A percentile compares a stretch with the other conserved stretches of the same genome.
Conservation (phyloP, 2,113 vertebrate species). For the Platanista minor region DNA sequence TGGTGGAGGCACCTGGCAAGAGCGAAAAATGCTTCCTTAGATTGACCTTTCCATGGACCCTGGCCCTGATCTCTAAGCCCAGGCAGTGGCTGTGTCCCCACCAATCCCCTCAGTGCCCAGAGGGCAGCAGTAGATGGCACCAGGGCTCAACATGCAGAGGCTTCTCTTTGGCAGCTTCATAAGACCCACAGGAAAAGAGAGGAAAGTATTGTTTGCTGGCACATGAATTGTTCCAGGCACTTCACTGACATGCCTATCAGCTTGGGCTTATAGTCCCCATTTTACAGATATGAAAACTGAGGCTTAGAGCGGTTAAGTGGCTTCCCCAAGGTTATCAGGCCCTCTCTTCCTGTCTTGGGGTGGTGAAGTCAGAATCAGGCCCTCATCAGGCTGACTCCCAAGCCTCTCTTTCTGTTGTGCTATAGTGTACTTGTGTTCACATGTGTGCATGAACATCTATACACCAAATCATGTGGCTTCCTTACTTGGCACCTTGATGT, state of each 20-base stretch:
- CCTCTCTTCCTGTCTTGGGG: background rate
- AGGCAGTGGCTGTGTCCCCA: background rate
- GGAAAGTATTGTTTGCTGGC: background rate
- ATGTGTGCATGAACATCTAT: background rate
- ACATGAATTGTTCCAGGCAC: background rate
- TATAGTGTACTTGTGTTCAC: background rate
- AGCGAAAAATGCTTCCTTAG: background rate
- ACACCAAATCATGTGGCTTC: background rate
- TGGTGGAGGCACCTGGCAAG: background rate
- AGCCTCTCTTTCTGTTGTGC: background rate
- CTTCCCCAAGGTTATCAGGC: background rate
- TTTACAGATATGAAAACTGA: constrained; percentile 10
- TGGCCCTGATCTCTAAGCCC: background rate
- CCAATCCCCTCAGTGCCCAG: background rate
- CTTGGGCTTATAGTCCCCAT: background rate
- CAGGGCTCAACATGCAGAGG: background rate
- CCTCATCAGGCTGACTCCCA: background rate
- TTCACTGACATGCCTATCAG: background rate
- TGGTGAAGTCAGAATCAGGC: background rate
- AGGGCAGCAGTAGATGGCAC: background rate
- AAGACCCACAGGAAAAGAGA: background rate
- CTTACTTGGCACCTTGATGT: background rate
- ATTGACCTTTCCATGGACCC: background rate
- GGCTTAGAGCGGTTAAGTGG: background rate
- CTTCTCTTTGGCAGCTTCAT: background rate